Percentiles rank a stretch among this genome's conserved stretches.
phyloP scores from a whole-genome alignment of 2,888 invertebrate genomes.

The Petrolisthes cinctipes region DNA sequence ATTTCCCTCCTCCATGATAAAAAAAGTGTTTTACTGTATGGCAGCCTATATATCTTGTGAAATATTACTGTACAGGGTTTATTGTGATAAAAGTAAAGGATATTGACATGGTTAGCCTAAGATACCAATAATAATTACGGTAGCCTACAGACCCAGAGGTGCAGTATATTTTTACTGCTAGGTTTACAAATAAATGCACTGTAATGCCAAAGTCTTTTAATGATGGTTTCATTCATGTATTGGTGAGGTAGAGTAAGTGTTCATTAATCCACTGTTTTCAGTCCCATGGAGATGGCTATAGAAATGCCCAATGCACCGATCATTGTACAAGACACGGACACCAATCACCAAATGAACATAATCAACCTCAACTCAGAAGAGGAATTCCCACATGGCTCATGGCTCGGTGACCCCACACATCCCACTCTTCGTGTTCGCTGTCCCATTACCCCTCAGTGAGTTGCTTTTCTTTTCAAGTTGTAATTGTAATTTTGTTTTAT shows the following conservation, averaged over 20 bases:
- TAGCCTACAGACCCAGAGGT: too few species aligned
- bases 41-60: neutral
- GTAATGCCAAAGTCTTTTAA: too few species aligned
- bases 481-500: neutral
- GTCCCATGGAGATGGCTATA: conserved; percentile 40
- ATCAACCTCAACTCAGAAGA: conserved; percentile 69
- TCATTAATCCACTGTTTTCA: neutral
- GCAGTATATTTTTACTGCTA: too few species aligned
- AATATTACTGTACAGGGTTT: neutral
- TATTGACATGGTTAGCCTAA: too few species aligned
- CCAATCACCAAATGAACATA: conserved; percentile 66
- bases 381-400: conserved; percentile 72
- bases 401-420: conserved; percentile 73
- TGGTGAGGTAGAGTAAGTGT: too few species aligned
- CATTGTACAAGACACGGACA: conserved; percentile 46
- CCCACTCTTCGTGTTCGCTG: conserved; percentile 72
- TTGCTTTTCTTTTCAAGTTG: neutral
- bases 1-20: too few species aligned
- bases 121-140: too few species aligned
- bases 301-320: conserved; percentile 27
- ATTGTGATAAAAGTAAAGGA: neutral
- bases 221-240: too few species aligned
- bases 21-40: too few species aligned
- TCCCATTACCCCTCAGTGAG: conserved; percentile 71
- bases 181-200: too few species aligned